A percentile compares a stretch with the other conserved stretches of the same genome.
These are phyloP conservation scores for Chironomus striatipennis DNA, from an alignment of 1,140 invertebrate species.

Conservation along the genomic window DNA sequence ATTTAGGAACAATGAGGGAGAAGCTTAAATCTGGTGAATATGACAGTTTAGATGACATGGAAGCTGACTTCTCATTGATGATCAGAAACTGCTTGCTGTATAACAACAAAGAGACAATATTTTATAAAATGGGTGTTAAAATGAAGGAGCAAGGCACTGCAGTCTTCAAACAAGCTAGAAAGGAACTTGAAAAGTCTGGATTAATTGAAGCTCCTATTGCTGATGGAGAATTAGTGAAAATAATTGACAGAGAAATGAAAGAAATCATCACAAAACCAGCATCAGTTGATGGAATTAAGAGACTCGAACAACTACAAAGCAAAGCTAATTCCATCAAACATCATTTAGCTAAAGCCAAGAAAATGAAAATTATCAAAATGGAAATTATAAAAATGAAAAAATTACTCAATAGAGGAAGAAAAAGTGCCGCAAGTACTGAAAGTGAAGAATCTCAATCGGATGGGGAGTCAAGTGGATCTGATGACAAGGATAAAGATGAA, in stretches of 20 bases:
- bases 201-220: conserved; percentile 34
- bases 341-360: conserved; percentile 43
- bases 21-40: conserved; percentile 75
- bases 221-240: conserved; percentile 42
- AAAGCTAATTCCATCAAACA: conserved; percentile 46
- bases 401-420: conserved; percentile 28
- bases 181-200: conserved; percentile 62
- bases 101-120: conserved; percentile 88
- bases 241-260: conserved; percentile 45
- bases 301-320: conserved; percentile 45
- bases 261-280: conserved; percentile 36
- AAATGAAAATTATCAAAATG: conserved; percentile 44
- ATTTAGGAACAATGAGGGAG: conserved; percentile 81
- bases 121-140: conserved; percentile 71
- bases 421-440: conserved; percentile 29
- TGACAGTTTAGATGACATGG: conserved; percentile 66
- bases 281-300: conserved; percentile 42
- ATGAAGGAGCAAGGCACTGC: conserved; percentile 79
- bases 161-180: conserved; percentile 66
- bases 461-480: conserved; percentile 31
- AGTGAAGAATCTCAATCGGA: conserved; percentile 36
- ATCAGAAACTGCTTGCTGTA: conserved; percentile 91
- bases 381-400: conserved; percentile 43
- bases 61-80: conserved; percentile 87
- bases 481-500: conserved; percentile 32